These are phyloP conservation scores for Scaptomyza pallida DNA, from an alignment of 1,140 invertebrate species.

Conservation along the genomic window DNA sequence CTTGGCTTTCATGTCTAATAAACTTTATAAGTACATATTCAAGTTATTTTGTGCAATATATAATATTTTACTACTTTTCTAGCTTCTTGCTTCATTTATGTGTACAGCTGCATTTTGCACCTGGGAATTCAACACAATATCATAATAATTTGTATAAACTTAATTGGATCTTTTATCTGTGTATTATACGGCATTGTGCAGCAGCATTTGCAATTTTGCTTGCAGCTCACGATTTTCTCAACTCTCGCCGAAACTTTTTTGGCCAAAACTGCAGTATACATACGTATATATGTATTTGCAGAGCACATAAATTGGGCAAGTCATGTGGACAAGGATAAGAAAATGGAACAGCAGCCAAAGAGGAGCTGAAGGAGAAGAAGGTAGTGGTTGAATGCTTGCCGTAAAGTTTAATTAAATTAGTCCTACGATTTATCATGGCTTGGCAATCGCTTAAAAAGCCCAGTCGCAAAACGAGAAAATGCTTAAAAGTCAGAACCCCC, in stretches of 20 bases:
- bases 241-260: constrained; percentile 4
- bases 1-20: neutral
- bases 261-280: neutral
- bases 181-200: constrained; percentile 21
- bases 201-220: constrained; percentile 11
- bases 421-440: constrained; percentile 74
- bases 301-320: constrained; percentile 50
- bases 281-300: neutral
- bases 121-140: constrained; percentile 4
- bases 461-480: constrained; percentile 51
- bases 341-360: constrained; percentile 25
- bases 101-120: constrained; percentile 23
- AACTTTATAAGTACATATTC: neutral
- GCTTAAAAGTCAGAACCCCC: constrained; percentile 51
- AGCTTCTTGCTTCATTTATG: neutral
- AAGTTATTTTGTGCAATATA: neutral
- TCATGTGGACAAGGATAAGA: constrained; percentile 49
- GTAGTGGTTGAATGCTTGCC: constrained; percentile 42
- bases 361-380: constrained; percentile 17
- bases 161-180: constrained; percentile 51
- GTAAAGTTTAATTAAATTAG: constrained; percentile 82
- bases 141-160: constrained; percentile 42
- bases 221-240: constrained; percentile 5
- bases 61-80: neutral
- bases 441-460: constrained; percentile 76